A percentile compares a stretch with the other conserved stretches of the same genome.
phyloP scores from a whole-genome alignment of 2,797 vertebrate species.

The Cichlasoma orientale region DNA sequence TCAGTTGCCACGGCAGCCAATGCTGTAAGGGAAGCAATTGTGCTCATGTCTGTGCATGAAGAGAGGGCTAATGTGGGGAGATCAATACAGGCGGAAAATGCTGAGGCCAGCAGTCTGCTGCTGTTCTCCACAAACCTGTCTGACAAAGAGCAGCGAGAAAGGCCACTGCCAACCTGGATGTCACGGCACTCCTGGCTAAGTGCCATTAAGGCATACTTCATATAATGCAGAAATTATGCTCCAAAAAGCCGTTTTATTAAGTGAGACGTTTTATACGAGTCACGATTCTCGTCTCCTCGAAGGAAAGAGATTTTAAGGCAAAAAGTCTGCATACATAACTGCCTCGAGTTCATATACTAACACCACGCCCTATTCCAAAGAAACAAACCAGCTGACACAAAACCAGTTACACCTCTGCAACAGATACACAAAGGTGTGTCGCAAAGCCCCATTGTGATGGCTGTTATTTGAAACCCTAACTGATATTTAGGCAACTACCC shows the following conservation, averaged over 20 bases:
- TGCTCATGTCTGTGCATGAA: conserved; percentile 80
- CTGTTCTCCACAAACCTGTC: conserved; percentile 78
- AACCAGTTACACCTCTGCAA: conserved; percentile 76
- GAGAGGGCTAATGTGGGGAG: conserved; percentile 80
- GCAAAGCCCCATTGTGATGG: conserved; percentile 54
- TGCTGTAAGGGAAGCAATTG: conserved; percentile 79
- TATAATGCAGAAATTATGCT: background rate
- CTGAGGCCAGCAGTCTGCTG: conserved; percentile 82
- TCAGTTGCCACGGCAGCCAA: conserved; percentile 79
- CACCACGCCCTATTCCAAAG: conserved; percentile 63
- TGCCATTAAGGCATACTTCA: conserved; percentile 32
- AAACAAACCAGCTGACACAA: conserved; percentile 69
- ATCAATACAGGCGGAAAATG: conserved; percentile 83
- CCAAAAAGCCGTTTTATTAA: background rate
- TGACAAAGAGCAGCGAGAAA: conserved; percentile 73
- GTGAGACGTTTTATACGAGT: background rate
- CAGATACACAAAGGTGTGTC: conserved; percentile 80
- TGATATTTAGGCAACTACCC: conserved; percentile 74
- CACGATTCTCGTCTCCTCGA: background rate
- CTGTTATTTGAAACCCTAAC: conserved; percentile 79
- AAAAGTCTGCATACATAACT: conserved; percentile 2
- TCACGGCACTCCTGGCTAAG: conserved; percentile 32
- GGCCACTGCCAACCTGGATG: conserved; percentile 64
- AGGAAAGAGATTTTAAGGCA: background rate
- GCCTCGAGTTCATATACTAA: conserved; percentile 3